Conservation (phyloP, 2,888 invertebrate species). For the Sesia bembeciformis region DNA sequence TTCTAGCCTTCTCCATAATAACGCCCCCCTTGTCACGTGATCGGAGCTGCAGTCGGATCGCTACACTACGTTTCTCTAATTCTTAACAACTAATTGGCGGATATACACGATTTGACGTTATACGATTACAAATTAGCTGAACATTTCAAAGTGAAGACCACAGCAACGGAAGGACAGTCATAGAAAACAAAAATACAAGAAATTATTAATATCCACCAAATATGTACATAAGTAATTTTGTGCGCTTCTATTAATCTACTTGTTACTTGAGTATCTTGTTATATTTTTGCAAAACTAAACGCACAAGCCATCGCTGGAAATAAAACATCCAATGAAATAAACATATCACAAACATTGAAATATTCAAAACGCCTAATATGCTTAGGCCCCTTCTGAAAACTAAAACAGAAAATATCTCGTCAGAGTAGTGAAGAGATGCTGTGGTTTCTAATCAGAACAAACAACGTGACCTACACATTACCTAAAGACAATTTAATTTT, state of each 20-base stretch:
- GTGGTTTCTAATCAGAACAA: neutral
- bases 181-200: conserved; percentile 5
- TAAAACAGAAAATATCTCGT: neutral
- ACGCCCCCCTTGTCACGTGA: conserved; percentile 6
- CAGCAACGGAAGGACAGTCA: conserved; percentile 14
- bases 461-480: conserved; percentile 4
- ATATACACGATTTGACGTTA: conserved; percentile 23
- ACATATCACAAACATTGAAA: neutral
- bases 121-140: conserved; percentile 6
- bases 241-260: neutral
- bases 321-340: no score
- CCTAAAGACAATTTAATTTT: conserved; percentile 13
- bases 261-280: neutral
- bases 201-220: conserved; percentile 1
- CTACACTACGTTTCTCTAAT: conserved; percentile 19
- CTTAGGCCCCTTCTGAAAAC: neutral
- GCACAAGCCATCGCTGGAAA: no score
- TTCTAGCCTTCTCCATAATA: neutral
- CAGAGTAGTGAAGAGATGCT: neutral
- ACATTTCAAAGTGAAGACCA: conserved; percentile 15
- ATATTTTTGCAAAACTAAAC: no score
- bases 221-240: conserved; percentile 1
- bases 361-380: neutral
- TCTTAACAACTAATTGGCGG: conserved; percentile 35
- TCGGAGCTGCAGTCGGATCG: conserved; percentile 45